Evolutionary conservation across 2,888 invertebrate genomes (phyloP), one percentile per base, ranked within the genome.

Genomic region (Leucophenga montana): DNA sequence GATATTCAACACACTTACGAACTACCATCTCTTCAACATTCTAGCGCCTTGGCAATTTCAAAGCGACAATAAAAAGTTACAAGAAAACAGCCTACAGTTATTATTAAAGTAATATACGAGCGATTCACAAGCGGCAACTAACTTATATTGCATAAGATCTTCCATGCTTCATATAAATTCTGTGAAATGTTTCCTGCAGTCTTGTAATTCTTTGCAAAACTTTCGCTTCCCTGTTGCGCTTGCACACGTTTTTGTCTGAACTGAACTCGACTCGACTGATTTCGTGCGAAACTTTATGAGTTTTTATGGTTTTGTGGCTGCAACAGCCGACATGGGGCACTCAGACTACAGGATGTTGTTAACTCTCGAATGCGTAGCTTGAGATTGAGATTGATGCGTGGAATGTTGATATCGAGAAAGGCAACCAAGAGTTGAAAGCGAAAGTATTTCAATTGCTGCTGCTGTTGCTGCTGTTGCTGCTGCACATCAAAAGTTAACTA

Each of bases 401-500:
- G 39, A 5, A 39, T 39, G 11, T 39, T 1, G 1, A 39, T 39
- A 39, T 39, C 11, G 39, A 39, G 9, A 4, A 27, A 27, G 27
- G 27, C 27, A 27, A 4, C 27, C 8, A 39, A 39, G 39, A 39
- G 11, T 39, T 39, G 11, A 57, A 78, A 74, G 78, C 71, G 71
- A 62, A 68, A 65, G 69, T 74, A 67, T 39, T 39, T 39, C 39
- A 33, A 33, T 8, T 33, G 33, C 33, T n/a, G n/a, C n/a, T n/a
- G n/a, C n/a, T n/a, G n/a, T n/a, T n/a, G n/a, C n/a, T n/a, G n/a
- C n/a, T n/a, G n/a, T n/a, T n/a, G n/a, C 3, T 33, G 67, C 69
- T 73, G 73, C 75, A 81, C 83, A 82, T 82, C 84, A 79, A 81
- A 79, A 81, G 80, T 77, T 78, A 84, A 84, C 82, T 83, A 83